A percentile compares a stretch with the other conserved stretches of the same genome.
Conservation (phyloP, 2,888 invertebrate genomes). For the Plagodis dolabraria region DNA sequence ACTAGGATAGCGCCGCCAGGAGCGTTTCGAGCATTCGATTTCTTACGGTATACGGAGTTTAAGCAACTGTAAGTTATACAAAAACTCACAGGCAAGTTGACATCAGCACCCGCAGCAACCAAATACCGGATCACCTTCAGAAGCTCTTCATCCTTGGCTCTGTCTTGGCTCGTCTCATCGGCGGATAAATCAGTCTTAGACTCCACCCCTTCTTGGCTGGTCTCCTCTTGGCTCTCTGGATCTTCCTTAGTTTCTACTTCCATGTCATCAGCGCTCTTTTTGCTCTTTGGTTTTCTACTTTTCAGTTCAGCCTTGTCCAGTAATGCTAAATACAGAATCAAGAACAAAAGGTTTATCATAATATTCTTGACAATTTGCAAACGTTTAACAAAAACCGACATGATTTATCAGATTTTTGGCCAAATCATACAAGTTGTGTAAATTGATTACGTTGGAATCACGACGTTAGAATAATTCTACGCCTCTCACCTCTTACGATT, state of each 20-base stretch:
- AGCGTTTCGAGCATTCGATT: too few relatives aligned
- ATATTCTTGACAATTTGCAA: too few relatives aligned
- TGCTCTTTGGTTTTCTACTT: slow-evolving; percentile 35
- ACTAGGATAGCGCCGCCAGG: too few relatives aligned
- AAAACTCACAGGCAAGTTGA: slow-evolving; percentile 87
- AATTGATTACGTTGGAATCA: too few relatives aligned
- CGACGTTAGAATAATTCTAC: too few relatives aligned
- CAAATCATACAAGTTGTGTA: too few relatives aligned
- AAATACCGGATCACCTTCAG: slow-evolving; percentile 86
- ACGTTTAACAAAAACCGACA: too few relatives aligned
- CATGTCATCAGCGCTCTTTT: slow-evolving; percentile 29
- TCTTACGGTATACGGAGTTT: too few relatives aligned
- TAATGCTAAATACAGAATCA: slow-evolving; percentile 52
- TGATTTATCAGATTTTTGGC: too few relatives aligned
- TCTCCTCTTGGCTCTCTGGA: slow-evolving; percentile 33
- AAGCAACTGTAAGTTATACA: not conserved
- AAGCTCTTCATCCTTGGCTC: slow-evolving; percentile 57
- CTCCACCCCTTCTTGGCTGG: slow-evolving; percentile 26
- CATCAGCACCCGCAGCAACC: slow-evolving; percentile 91
- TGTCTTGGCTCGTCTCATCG: slow-evolving; percentile 39
- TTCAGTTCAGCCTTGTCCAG: slow-evolving; percentile 56
- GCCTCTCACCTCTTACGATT: too few relatives aligned
- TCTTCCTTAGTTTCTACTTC: slow-evolving; percentile 38
- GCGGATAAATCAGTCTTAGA: slow-evolving; percentile 35
- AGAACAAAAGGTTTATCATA: slow-evolving; percentile 1